Evolutionary conservation across 2,797 vertebrate species (phyloP).

Genomic region (Cyprinella venusta): DNA sequence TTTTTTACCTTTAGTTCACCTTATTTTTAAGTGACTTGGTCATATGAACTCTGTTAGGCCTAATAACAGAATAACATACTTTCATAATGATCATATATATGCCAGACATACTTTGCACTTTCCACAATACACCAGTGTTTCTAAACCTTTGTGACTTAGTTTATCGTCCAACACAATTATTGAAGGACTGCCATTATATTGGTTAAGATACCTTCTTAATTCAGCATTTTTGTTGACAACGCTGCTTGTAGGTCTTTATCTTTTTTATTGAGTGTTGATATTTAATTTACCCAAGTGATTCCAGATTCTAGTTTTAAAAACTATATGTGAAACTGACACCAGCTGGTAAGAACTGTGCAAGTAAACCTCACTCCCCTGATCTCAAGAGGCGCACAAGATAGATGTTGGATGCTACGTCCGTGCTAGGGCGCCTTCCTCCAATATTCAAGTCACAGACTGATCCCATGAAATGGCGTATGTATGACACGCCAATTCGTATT

Average conservation of each 20-base stretch:
- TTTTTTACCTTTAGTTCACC: neutral
- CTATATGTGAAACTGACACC: too few species aligned
- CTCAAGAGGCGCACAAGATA: too few species aligned
- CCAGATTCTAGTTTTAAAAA: neutral
- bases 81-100: neutral
- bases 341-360: too few species aligned
- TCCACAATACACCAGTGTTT: neutral
- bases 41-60: neutral
- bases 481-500: too few species aligned
- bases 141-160: neutral
- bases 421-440: neutral
- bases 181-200: neutral
- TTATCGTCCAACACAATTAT: neutral
- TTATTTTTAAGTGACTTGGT: constrained; percentile 2
- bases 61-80: neutral
- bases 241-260: too few species aligned
- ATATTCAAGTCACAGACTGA: neutral
- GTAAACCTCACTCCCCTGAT: too few species aligned
- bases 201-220: neutral
- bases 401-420: too few species aligned
- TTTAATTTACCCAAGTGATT: neutral
- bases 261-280: neutral
- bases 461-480: too few species aligned
- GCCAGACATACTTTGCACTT: neutral
- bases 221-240: neutral